Evolutionary conservation across 2,888 invertebrate genomes (phyloP).

Genomic region (Podotricha telesiphe): DNA sequence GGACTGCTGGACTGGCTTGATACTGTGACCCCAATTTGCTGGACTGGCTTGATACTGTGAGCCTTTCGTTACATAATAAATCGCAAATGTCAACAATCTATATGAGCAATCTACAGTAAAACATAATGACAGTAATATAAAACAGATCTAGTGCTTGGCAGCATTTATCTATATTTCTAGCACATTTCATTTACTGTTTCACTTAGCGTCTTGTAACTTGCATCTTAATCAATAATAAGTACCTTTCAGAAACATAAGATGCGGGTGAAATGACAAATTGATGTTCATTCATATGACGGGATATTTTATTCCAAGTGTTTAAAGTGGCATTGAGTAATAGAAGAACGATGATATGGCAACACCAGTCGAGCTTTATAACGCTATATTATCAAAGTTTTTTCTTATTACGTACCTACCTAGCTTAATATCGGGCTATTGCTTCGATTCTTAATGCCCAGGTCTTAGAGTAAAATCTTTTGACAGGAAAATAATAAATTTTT

Average conservation of each 20-base stretch:
- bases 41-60: no score
- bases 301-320: conserved; percentile 58
- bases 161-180: conserved; percentile 15
- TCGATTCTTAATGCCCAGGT: not conserved
- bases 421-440: not conserved
- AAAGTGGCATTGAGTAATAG: conserved; percentile 76
- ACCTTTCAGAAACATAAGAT: conserved; percentile 52
- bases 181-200: not conserved
- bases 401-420: not conserved
- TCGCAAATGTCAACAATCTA: not conserved
- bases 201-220: conserved; percentile 33
- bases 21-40: no score
- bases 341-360: conserved; percentile 63
- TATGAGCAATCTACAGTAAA: not conserved
- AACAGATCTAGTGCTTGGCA: conserved; percentile 6
- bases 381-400: conserved; percentile 29
- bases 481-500: not conserved
- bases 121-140: conserved; percentile 3
- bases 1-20: no score
- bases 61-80: no score
- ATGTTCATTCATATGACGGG: conserved; percentile 60
- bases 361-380: conserved; percentile 27
- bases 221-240: conserved; percentile 28
- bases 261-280: conserved; percentile 76
- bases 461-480: not conserved